A percentile compares a stretch with the other conserved stretches of the same genome.
Conservation (phyloP, 2,797 vertebrate genomes). For the Hapalemur alaotrensis region DNA sequence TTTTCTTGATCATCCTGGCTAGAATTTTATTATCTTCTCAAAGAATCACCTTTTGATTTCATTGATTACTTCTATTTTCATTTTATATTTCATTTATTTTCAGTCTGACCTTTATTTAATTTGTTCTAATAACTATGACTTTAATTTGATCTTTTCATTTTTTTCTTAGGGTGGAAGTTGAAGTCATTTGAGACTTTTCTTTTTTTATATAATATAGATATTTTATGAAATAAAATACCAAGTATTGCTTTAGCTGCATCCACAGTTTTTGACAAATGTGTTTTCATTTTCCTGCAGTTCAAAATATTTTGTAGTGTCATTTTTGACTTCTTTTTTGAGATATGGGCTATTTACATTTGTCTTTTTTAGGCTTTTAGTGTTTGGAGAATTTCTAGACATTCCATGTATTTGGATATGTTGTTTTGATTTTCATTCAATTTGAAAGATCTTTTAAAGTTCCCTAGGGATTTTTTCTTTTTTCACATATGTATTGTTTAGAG, state of each 20-base stretch:
- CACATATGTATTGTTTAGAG: not conserved
- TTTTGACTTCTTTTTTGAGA: not conserved
- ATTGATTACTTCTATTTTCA: not conserved
- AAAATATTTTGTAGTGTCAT: not conserved
- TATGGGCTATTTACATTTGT: not conserved
- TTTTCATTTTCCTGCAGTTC: not conserved
- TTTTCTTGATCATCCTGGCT: not conserved
- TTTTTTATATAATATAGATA: not conserved
- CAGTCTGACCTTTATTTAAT: not conserved
- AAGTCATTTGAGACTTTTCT: not conserved
- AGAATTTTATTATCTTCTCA: not conserved
- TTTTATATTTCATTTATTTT: constrained; percentile 22
- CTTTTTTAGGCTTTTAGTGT: not conserved
- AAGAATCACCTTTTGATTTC: not conserved
- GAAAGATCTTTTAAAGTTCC: not conserved
- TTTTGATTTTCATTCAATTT: not conserved
- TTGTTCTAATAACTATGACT: not conserved
- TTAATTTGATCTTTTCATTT: not conserved
- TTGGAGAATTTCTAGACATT: not conserved
- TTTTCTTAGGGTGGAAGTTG: not conserved
- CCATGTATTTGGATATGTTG: not conserved
- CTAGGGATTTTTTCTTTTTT: not conserved
- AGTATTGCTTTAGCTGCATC: not conserved
- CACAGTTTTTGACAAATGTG: not conserved
- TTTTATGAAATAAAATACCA: not conserved